Evolutionary conservation across 1,140 invertebrate genomes (phyloP).

Genomic region (Paraescarpia echinospica): DNA sequence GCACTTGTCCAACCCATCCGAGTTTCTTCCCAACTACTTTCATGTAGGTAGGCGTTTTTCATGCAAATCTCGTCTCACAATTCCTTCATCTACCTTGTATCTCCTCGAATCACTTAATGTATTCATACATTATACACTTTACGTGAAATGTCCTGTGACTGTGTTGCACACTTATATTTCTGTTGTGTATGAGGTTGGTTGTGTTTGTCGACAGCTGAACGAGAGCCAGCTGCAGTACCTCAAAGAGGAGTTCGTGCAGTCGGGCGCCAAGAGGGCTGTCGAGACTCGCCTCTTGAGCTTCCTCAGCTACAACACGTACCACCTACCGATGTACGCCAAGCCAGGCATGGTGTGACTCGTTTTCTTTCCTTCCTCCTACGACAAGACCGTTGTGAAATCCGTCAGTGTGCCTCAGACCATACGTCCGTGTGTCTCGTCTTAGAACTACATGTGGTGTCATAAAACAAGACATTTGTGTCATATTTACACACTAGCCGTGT

Average conservation of each 20-base stretch:
- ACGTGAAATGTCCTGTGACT: too few relatives aligned
- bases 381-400: neutral
- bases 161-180: neutral
- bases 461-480: neutral
- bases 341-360: constrained; percentile 53
- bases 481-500: too few relatives aligned
- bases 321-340: constrained; percentile 59
- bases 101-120: too few relatives aligned
- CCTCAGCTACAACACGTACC: constrained; percentile 58
- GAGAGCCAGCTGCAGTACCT: constrained; percentile 37
- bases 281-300: constrained; percentile 56
- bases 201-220: constrained; percentile 33
- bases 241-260: constrained; percentile 28
- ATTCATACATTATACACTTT: too few relatives aligned
- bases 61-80: too few relatives aligned
- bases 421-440: neutral
- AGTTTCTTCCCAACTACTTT: too few relatives aligned
- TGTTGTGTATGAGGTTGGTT: too few relatives aligned
- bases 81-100: too few relatives aligned
- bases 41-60: too few relatives aligned
- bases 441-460: neutral
- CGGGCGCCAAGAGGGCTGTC: constrained; percentile 45
- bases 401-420: neutral
- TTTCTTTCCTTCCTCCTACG: neutral
- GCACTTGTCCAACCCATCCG: too few relatives aligned